These are phyloP conservation scores for Galendromus occidentalis DNA, from an alignment of 1,140 invertebrate genomes.

Conservation along the genomic window DNA sequence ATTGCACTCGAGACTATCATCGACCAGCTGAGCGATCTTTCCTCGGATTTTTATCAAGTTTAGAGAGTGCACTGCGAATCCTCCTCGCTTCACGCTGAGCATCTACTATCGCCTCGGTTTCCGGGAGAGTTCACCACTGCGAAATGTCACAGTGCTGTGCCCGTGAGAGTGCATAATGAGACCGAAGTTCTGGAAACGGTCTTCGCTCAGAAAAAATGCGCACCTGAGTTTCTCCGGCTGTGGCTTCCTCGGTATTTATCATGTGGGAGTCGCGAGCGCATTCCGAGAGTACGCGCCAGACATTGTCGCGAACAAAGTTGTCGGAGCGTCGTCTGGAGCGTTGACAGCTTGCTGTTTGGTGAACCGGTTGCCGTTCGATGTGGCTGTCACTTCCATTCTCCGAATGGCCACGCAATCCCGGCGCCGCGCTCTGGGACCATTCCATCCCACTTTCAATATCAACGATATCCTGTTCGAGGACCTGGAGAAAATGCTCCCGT, in stretches of 20 bases:
- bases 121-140: too few species aligned
- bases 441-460: constrained; percentile 85
- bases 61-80: too few species aligned
- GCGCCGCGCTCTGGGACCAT: constrained; percentile 64
- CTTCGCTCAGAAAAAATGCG: background rate
- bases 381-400: constrained; percentile 33
- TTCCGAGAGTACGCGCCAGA: constrained; percentile 91
- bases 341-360: constrained; percentile 79
- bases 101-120: too few species aligned
- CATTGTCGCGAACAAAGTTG: constrained; percentile 69
- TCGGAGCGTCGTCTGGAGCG: constrained; percentile 86
- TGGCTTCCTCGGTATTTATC: constrained; percentile 95
- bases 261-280: constrained; percentile 88
- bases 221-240: constrained; percentile 60
- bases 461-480: constrained; percentile 62
- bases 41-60: too few species aligned
- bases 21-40: too few species aligned
- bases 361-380: constrained; percentile 75
- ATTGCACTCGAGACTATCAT: too few species aligned
- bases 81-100: too few species aligned
- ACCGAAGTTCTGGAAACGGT: background rate
- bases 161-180: too few species aligned
- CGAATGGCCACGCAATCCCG: constrained; percentile 67
- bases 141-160: too few species aligned
- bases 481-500: constrained; percentile 61